Evolutionary conservation across 1,140 invertebrate genomes (phyloP), one percentile per base, ranked within the genome.

Genomic region (Neotoxoptera formosana): DNA sequence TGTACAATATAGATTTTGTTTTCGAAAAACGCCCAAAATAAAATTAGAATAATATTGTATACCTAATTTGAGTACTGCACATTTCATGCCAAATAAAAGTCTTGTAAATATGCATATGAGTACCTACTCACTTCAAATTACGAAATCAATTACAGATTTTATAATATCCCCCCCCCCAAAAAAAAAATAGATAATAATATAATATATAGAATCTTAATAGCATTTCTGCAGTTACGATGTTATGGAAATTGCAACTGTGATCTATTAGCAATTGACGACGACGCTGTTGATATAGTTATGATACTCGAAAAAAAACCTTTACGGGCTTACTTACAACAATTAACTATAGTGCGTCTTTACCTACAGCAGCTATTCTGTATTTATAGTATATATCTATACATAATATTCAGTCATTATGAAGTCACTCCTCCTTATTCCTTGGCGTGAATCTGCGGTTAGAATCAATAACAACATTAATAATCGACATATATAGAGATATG

Each of bases 401-500:
- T 60, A 60, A 60, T 60, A 60, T 25, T 4, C 30, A 30, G 56
- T 60, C 11, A 14, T 76, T 76, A 53, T 48, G 1, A 51, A 89
- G 48, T 51, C 51, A 47, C 87, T 88, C 86, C 86, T 88, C 30
- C 60, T 67, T 67, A 67, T 67, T 89, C 7, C 17, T 36, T 23
- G 48, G 11, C 48, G 34, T 7, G 20, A 30, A 36, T 34, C 48
- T 21, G 3, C 9, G n/a, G 25, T 3, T 25, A 89, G 34, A 51
- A 53, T 53, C 48, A 36, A 53, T 53, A 90, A 90, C 53, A 90
- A 90, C 53, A 60, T 60, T 90, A 67, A 88, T 88, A 60, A 90
- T 60, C 21, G 53, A 34, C 51, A 45, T 60, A 36, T 84, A 88
- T 88, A 88, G 48, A 51, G 34, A 34, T 34, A 51, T 88, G n/a